Evolutionary conservation across 1,140 invertebrate species (phyloP), one percentile per base, ranked within the genome.

Genomic region (Drosophila kikkawai): DNA sequence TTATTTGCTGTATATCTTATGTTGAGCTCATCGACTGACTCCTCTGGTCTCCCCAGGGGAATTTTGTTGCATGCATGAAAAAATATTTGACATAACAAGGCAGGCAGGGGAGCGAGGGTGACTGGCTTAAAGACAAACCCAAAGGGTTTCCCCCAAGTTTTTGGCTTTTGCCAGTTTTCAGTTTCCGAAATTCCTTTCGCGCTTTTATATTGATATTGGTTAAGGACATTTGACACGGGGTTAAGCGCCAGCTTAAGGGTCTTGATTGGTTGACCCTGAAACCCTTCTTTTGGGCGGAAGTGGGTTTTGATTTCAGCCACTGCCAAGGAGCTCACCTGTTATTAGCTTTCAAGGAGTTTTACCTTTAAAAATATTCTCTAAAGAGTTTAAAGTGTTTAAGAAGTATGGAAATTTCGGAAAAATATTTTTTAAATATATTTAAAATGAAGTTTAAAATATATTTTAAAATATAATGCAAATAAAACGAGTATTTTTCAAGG

Each of bases 31-130:
- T 83, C 60, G 80, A 83, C 68, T 74, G 75, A 56, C 68, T 84
- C 26, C 5, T 79, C 57, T 75, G 78, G 65, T 79, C 77, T 80
- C 84, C 81, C 84, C 55, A 64, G 80, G 80, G 83, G 83, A 80
- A 87, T 48, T 88, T 88, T 71, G 55, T 75, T 87, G 80, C 80
- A 87, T 83, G 83, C 84, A 87, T 87, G 80, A 69, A 88, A 75
- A 83, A 70, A 66, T 51, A 26, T 50, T 47, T 63, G 63, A 47
- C 58, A 68, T 44, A 51, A 68, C 19, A 13, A 22, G 1, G 19
- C 41, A 0, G 39, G 26, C 26, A 6, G 5, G 26, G 5, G 26
- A 29, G 19, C 11, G 13, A 15, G 19, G 29, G 47, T 4, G 17
- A 11, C n/a, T 8, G 55, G 51, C 9, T 70, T 26, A 37, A 36